Conservation (phyloP, 2,888 invertebrate genomes). For the Amitus sp. region DNA sequence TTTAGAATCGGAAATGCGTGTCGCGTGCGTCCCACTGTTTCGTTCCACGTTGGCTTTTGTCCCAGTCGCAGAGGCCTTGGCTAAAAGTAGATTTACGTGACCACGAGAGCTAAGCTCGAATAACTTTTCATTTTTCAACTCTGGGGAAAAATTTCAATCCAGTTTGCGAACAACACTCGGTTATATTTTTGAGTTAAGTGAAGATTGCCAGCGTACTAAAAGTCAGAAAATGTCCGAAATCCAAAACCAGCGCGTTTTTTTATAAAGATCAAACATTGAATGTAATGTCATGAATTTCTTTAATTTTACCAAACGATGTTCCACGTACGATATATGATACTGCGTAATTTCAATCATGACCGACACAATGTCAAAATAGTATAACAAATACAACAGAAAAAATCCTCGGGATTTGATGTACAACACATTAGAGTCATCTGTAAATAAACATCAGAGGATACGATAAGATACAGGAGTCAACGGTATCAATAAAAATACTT, state of each 20-base stretch:
- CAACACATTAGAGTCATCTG: too few species aligned
- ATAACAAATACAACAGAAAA: neutral
- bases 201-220: too few species aligned
- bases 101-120: slow-evolving; percentile 22
- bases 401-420: neutral
- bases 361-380: too few species aligned
- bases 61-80: slow-evolving; percentile 55
- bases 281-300: slow-evolving; percentile 4
- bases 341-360: too few species aligned
- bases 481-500: too few species aligned
- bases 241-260: neutral
- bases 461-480: too few species aligned
- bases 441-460: too few species aligned
- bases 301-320: neutral
- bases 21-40: slow-evolving; percentile 49
- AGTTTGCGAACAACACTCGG: too few species aligned
- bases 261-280: neutral
- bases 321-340: neutral
- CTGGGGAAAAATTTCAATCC: neutral
- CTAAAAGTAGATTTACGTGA: slow-evolving; percentile 61
- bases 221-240: too few species aligned
- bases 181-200: too few species aligned
- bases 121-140: slow-evolving; percentile 26
- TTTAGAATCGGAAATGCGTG: slow-evolving; percentile 63
- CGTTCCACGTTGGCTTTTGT: slow-evolving; percentile 52